These are phyloP conservation scores for Ceratoteleas bidentatus DNA, from an alignment of 1,140 invertebrate genomes.

Conservation along the genomic window DNA sequence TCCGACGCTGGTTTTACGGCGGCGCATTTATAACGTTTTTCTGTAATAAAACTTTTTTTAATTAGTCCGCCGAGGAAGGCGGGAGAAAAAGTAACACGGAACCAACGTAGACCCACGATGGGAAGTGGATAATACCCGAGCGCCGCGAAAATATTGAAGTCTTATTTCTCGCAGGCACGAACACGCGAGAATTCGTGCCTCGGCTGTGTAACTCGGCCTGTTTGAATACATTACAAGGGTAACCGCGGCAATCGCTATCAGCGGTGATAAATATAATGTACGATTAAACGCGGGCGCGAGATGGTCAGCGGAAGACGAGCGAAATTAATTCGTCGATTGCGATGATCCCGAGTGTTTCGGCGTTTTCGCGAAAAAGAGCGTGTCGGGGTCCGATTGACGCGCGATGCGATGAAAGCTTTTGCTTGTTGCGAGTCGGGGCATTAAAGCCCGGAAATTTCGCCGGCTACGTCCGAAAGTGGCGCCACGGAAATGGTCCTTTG, in stretches of 20 bases:
- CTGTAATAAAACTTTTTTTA: conserved; percentile 50
- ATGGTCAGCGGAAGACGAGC: conserved; percentile 13
- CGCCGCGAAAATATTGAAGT: conserved; percentile 60
- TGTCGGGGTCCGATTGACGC: conserved; percentile 12
- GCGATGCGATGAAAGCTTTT: conserved; percentile 41
- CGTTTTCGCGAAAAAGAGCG: not conserved
- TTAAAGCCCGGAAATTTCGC: conserved; percentile 34
- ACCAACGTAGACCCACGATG: conserved; percentile 46
- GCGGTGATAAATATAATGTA: conserved; percentile 61
- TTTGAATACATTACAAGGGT: conserved; percentile 65
- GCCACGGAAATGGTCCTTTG: conserved; percentile 9
- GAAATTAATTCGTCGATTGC: conserved; percentile 13
- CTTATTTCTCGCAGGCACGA: conserved; percentile 65
- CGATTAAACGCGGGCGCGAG: conserved; percentile 37
- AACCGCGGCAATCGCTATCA: conserved; percentile 64
- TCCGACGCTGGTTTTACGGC: conserved; percentile 13
- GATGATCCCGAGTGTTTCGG: no score
- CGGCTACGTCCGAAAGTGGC: conserved; percentile 14
- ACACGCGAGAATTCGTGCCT: conserved; percentile 64
- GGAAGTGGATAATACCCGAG: conserved; percentile 60
- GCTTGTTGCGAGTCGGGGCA: conserved; percentile 40
- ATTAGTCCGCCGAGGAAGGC: no score
- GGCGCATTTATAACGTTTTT: conserved; percentile 14
- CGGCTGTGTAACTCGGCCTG: conserved; percentile 62
- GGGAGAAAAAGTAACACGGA: conserved; percentile 36